Evolutionary conservation across 2,113 vertebrate species (phyloP), one percentile per base, ranked within the genome.

Genomic region (Oryzias javanicus): DNA sequence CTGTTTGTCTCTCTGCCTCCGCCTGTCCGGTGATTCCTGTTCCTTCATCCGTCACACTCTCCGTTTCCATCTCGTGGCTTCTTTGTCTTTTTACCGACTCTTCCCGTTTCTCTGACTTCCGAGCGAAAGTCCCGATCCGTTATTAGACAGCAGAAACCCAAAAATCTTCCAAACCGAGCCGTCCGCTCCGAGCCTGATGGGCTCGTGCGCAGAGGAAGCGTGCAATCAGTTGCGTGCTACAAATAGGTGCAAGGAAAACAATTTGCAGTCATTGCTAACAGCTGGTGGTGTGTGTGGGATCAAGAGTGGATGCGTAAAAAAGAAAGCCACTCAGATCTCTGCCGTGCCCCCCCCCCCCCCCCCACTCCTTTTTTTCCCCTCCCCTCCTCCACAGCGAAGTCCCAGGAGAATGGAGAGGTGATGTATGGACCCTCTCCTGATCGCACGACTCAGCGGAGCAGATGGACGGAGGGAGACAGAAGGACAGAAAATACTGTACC

Each of bases 371-470:
- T 59, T 58, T 29, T 45, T 70, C 41, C 14, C 14, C 56, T 71
- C 57, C 72, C 77, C 70, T 85, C 76, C 80, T 80, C 82, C 77
- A 78, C 79, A 22, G 64, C 27, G 1, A 42, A 59, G 64, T 88
- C 83, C 76, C 82, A 24, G 17, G 78, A 81, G 84, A 82, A 69
- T 69, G 78, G 74, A 74, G 79, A 81, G 82, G 82, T 88, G 86
- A 89, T 87, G 75, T 85, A 86, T 86, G 45, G 82, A 85, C 75
- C 78, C 70, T 75, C 64, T 83, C 46, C 64, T 74, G 83, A 83
- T 85, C 66, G 42, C 61, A 74, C 65, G 48, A 86, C 79, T 87
- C 84, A 86, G 88, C 84, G 83, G 66, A 89, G 86, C 82, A 85
- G 80, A 86, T 75, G 84, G 78, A 77, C 76, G 67, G 56, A 64